phyloP scores from a whole-genome alignment of 1,140 invertebrate genomes.

The Anastrepha obliqua region DNA sequence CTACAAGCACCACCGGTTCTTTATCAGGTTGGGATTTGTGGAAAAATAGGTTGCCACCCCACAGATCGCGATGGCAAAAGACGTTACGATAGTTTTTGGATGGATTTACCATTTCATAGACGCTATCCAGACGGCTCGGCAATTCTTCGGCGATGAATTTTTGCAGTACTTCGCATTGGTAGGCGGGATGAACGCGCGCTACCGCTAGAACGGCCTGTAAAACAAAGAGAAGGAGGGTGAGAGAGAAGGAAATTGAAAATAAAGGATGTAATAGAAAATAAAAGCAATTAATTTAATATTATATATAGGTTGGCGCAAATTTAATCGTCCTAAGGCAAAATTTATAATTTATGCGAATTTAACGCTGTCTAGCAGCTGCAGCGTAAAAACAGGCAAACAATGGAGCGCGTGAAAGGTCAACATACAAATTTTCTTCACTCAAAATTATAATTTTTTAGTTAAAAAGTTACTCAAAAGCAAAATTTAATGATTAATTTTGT shows the following conservation, averaged over 20 bases:
- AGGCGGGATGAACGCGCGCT: slow-evolving; percentile 64
- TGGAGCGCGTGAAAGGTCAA: too few relatives aligned
- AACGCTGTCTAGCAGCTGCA: too few relatives aligned
- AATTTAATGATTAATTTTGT: too few relatives aligned
- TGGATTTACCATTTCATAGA: slow-evolving; percentile 70
- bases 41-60: slow-evolving; percentile 80
- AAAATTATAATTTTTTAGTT: too few relatives aligned
- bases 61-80: slow-evolving; percentile 79
- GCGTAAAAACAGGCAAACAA: too few relatives aligned
- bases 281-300: too few relatives aligned
- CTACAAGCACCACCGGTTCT: slow-evolving; percentile 77
- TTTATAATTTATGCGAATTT: too few relatives aligned
- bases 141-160: slow-evolving; percentile 65
- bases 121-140: slow-evolving; percentile 63
- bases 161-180: slow-evolving; percentile 56
- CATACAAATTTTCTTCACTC: too few relatives aligned
- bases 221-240: neutral
- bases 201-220: slow-evolving; percentile 64
- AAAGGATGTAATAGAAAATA: neutral
- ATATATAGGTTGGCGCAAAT: too few relatives aligned
- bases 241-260: neutral
- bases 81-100: slow-evolving; percentile 75
- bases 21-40: slow-evolving; percentile 73
- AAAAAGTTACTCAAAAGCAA: too few relatives aligned
- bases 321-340: too few relatives aligned